These are phyloP conservation scores for Misgurnus anguillicaudatus DNA, from an alignment of 2,113 vertebrate species.

Conservation along the genomic window DNA sequence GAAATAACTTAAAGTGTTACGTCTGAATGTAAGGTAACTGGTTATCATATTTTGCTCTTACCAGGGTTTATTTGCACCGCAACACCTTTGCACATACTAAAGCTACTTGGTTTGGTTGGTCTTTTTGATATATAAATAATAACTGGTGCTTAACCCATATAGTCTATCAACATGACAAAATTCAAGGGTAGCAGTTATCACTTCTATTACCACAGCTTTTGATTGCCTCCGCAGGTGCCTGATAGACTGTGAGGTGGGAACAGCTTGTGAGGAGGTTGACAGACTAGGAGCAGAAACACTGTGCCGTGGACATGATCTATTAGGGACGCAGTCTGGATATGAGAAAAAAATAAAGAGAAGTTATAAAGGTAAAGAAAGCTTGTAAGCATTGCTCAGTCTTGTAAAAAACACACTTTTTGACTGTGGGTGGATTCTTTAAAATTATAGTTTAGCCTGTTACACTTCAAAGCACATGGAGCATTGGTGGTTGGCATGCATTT, in stretches of 20 bases:
- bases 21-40: not conserved
- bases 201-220: slow-evolving; percentile 68
- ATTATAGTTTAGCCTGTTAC: not conserved
- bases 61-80: not conserved
- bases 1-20: too few species aligned
- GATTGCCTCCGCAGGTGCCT: slow-evolving; percentile 80
- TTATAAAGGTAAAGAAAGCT: not conserved
- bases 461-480: not conserved
- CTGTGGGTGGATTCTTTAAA: not conserved
- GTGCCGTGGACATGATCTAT: slow-evolving; percentile 82
- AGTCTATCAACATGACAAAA: not conserved
- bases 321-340: slow-evolving; percentile 76
- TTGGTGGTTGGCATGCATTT: not conserved
- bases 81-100: not conserved
- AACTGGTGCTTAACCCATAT: not conserved
- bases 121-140: not conserved
- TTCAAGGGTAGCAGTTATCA: not conserved
- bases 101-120: too few species aligned
- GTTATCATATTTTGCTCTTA: not conserved
- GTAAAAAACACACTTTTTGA: too few species aligned
- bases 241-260: slow-evolving; percentile 68
- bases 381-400: not conserved
- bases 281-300: slow-evolving; percentile 73
- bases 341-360: slow-evolving; percentile 37
- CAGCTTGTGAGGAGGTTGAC: slow-evolving; percentile 68